Base-by-base conservation (phyloP, 2,797 vertebrate species). In the Huso huso region DNA sequence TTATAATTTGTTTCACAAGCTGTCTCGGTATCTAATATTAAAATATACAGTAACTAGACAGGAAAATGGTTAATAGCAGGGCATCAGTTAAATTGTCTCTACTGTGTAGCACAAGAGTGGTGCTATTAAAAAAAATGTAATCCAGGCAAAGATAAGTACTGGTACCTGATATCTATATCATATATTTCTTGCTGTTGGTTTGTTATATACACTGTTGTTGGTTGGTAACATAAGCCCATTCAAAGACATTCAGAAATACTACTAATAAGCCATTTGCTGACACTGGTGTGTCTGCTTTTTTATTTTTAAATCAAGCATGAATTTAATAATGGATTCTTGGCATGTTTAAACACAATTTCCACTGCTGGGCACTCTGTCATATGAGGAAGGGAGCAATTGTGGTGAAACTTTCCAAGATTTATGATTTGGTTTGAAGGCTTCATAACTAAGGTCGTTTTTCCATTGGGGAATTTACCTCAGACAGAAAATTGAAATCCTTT, bases 321-420 rank as follows among this genome's bases (percentile, higher is more conserved):
- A 81, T 75, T 73, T 72, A 70, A n/a, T 61, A 68, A 75, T 51
- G 49, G 15, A 73, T 76, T 72, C 61, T 59, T 63, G 7, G 48
- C 62, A 59, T 61, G 49, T 72, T 77, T 64, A 70, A 79, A 77
- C 72, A 65, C 51, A 58, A 58, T 58, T 58, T 58, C 62, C 2
- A 9, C 65, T 63, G 6, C 64, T 57, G 69, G 71, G 71, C 72
- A 74, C 73, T 73, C 69, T 73, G 74, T 75, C 71, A 75, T 67
- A 63, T 66, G 71, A 70, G 71, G 68, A 75, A 72, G 64, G 60
- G 62, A 70, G 72, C 69, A 61, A 49, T 53, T 48, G 67, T n/a
- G 4, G 48, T 58, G 64, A 67, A 59, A 69, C 69, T 68, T 70
- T 49, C 10, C 48, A 51, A 69, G 72, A 76, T 80, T 68, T 76